Evolutionary conservation across 2,888 invertebrate genomes (phyloP).

Genomic region (Sinodicranocentrus sp.): DNA sequence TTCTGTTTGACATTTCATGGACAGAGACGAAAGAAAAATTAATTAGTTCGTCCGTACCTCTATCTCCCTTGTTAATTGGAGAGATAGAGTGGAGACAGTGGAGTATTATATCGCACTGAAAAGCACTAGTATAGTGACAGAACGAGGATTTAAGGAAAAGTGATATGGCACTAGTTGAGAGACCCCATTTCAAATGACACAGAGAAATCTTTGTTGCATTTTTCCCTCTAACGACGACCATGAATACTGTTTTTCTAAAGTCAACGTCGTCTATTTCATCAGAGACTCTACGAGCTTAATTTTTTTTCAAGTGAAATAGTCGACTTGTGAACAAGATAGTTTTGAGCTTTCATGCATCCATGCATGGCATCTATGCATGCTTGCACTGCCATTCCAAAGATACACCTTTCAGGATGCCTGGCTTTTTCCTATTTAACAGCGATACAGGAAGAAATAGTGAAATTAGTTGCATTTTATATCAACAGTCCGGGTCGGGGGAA

Average conservation of each 20-base stretch:
- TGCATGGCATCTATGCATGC: constrained; percentile 1
- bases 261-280: constrained; percentile 12
- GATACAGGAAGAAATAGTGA: neutral
- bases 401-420: constrained; percentile 16
- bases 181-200: neutral
- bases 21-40: constrained; percentile 67
- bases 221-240: neutral
- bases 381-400: neutral
- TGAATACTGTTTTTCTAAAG: neutral
- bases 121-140: constrained; percentile 17
- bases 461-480: constrained; percentile 32
- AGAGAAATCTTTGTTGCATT: constrained; percentile 30
- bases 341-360: constrained; percentile 35
- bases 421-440: neutral
- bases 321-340: constrained; percentile 27
- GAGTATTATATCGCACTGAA: no score
- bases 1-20: constrained; percentile 69
- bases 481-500: neutral
- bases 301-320: neutral
- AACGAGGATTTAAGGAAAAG: constrained; percentile 8
- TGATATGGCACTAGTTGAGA: constrained; percentile 27
- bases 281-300: neutral
- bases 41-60: constrained; percentile 58
- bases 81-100: constrained; percentile 40
- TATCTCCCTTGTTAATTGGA: constrained; percentile 47